A percentile compares a stretch with the other conserved stretches of the same genome.
Conservation (phyloP, 2,113 vertebrate species). For the Caloenas nicobarica region DNA sequence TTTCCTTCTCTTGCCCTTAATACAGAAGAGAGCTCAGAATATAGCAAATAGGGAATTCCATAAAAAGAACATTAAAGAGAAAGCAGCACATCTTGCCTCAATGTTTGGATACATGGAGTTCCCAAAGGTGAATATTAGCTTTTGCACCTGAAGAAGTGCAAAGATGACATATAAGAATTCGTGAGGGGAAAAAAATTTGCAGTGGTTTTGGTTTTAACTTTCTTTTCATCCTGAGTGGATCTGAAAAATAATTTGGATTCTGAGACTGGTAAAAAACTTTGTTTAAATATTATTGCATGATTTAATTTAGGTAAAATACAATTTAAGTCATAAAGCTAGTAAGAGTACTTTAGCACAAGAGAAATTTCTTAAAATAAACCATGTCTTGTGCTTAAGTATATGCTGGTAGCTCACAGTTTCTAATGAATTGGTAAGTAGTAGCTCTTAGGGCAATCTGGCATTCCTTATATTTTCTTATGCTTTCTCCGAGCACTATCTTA, state of each 20-base stretch:
- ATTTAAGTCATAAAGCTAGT: neutral
- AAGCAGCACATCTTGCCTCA: slow-evolving; percentile 88
- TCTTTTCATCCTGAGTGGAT: neutral
- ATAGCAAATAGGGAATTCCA: slow-evolving; percentile 94
- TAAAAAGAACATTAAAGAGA: slow-evolving; percentile 96
- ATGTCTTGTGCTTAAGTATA: neutral
- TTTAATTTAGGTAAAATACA: neutral
- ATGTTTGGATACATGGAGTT: slow-evolving; percentile 83
- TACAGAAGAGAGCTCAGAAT: slow-evolving; percentile 91
- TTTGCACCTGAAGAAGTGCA: slow-evolving; percentile 19
- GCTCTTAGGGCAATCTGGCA: neutral
- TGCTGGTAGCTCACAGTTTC: neutral
- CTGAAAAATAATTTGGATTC: neutral
- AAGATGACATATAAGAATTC: neutral
- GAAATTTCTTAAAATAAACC: neutral
- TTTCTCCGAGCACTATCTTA: neutral
- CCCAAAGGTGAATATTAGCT: slow-evolving; percentile 85
- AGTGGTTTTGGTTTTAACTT: neutral
- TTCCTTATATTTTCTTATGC: neutral
- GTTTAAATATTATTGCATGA: neutral
- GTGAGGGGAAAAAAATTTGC: too few relatives aligned
- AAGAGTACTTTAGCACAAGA: neutral
- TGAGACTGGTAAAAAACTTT: neutral
- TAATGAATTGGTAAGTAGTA: neutral
- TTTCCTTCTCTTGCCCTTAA: slow-evolving; percentile 37